Evolutionary conservation across 1,140 invertebrate genomes (phyloP), one percentile per base, ranked within the genome.

Genomic region (Stratiolaelaps scimitus): DNA sequence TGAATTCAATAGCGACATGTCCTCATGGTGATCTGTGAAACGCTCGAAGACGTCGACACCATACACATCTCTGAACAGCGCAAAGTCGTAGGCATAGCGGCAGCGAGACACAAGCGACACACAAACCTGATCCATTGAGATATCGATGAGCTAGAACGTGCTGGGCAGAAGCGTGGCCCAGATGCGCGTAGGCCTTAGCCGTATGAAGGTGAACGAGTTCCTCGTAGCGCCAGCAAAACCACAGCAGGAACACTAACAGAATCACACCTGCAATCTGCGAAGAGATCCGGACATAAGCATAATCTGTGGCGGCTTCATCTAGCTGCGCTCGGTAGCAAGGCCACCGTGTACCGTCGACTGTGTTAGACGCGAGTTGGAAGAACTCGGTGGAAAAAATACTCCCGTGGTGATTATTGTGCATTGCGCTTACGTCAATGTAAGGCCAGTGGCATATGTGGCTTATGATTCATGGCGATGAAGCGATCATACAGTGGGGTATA

Each of bases 161-260:
- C 65, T 82, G 81, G 4, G 81, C 80, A 45, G 76, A 72, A 10
- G 75, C 65, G 71, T 80, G 78, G 2, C 80, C 81, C 6, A 80
- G 70, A 67, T 78, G 74, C 5, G 79, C 81, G 70, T 81, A 81
- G 5, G 74, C 74, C 65, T 78, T 75, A 26, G 76, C 75, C 1
- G 79, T 71, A 70, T 81, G 76, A 68, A 77, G 80, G 71, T 81
- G 80, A 10, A 81, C 73, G 64, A 79, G 74, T 43, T 81, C 80
- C 17, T 60, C 53, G 53, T 60, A 23, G 1, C 53, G 53, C 53
- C 53, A 60, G 10, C 53, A 60, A 34, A 60, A 60, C 53, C 53
- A 60, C 15, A 60, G 34, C 15, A 60, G 15, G 53, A 60, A 60
- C 53, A 60, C 2, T 23, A 60, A 10, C 15, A 60, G 53, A 26